These are phyloP conservation scores for Oxytorus armatus DNA, from an alignment of 2,888 invertebrate genomes.

Conservation along the genomic window DNA sequence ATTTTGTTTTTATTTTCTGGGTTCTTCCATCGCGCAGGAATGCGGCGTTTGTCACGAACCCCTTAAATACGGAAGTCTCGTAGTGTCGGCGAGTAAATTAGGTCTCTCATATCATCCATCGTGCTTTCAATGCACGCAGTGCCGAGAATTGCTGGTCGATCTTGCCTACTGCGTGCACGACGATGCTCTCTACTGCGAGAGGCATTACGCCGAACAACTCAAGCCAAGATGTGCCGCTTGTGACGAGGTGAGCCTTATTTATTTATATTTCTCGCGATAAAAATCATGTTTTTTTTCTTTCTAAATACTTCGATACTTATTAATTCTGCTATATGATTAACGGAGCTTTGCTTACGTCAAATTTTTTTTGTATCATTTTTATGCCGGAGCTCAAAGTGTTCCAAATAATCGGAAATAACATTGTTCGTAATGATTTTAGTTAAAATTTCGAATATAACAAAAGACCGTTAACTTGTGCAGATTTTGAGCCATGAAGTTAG, in stretches of 20 bases:
- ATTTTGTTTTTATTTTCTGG: not conserved
- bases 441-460: too few relatives aligned
- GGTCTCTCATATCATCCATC: constrained; percentile 95
- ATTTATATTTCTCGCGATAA: not conserved
- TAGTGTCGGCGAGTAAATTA: constrained; percentile 93
- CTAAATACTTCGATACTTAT: too few relatives aligned
- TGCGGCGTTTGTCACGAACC: constrained; percentile 94
- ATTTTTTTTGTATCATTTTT: too few relatives aligned
- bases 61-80: constrained; percentile 92
- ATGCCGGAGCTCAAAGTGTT: too few relatives aligned
- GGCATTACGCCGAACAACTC: constrained; percentile 98
- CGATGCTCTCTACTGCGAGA: constrained; percentile 94
- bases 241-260: constrained; percentile 94
- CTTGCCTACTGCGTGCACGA: constrained; percentile 97
- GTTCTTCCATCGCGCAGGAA: constrained; percentile 86
- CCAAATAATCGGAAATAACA: too few relatives aligned
- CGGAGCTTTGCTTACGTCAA: too few relatives aligned
- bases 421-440: too few relatives aligned
- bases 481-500: too few relatives aligned
- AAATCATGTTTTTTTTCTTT: too few relatives aligned
- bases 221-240: constrained; percentile 98
- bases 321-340: too few relatives aligned
- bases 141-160: constrained; percentile 97
- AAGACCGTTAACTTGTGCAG: too few relatives aligned
- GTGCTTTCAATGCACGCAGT: constrained; percentile 95